phyloP scores from a whole-genome alignment of 2,888 invertebrate genomes.

The Tridacna crocea region DNA sequence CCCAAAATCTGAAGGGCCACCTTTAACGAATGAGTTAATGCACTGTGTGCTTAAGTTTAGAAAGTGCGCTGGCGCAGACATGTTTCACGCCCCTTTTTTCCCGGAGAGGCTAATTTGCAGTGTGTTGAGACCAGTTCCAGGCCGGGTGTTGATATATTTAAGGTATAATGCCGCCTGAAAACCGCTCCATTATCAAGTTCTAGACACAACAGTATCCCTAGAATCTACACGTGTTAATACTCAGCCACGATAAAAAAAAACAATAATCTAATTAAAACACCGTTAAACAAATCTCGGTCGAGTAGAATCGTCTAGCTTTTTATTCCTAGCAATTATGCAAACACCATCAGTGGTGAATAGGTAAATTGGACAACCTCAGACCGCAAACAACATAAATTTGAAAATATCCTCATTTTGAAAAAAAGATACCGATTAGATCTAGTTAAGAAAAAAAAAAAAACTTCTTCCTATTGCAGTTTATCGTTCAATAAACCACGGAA shows the following conservation, averaged over 20 bases:
- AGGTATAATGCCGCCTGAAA: slow-evolving; percentile 24
- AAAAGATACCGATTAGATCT: too few species aligned
- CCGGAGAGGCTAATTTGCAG: slow-evolving; percentile 4
- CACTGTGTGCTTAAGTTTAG: too few species aligned
- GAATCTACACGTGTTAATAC: slow-evolving; percentile 12
- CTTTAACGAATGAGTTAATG: too few species aligned
- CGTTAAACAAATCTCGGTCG: slow-evolving; percentile 8
- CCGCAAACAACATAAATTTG: too few species aligned
- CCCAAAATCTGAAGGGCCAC: too few species aligned
- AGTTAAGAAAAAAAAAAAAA: too few species aligned
- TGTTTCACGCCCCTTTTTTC: background rate
- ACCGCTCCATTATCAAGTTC: slow-evolving; percentile 3
- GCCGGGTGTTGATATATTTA: slow-evolving; percentile 16
- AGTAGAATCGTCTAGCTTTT: background rate
- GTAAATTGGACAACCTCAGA: background rate
- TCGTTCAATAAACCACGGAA: too few species aligned
- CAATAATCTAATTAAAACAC: slow-evolving; percentile 16
- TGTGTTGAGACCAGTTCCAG: slow-evolving; percentile 6
- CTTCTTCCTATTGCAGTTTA: too few species aligned
- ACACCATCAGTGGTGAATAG: background rate
- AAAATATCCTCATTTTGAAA: too few species aligned
- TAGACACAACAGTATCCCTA: slow-evolving; percentile 22
- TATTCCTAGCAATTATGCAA: background rate
- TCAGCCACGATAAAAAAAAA: slow-evolving; percentile 16
- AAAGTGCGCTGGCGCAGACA: too few species aligned